Conservation (phyloP, 1,140 invertebrate genomes). For the Drosophila seguyi region DNA sequence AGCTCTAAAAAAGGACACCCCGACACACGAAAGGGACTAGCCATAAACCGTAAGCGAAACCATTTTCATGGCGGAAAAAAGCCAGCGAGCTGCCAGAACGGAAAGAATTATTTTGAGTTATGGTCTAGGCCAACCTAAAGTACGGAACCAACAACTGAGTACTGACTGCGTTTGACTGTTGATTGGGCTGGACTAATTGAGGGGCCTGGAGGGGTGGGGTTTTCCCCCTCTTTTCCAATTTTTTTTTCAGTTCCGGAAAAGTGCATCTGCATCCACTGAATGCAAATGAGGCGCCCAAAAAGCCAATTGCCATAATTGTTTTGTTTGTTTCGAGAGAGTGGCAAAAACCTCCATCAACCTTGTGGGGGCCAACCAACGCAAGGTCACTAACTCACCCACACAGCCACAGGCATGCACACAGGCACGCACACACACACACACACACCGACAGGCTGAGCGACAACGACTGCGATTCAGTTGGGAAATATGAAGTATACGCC, state of each 20-base stretch:
- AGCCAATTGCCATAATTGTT: slow-evolving; percentile 31
- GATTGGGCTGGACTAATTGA: slow-evolving; percentile 25
- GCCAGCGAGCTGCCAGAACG: neutral
- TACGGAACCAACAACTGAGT: neutral
- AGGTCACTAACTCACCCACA: slow-evolving; percentile 20
- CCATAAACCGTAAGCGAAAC: slow-evolving; percentile 19
- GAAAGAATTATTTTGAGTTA: slow-evolving; percentile 24
- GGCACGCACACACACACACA: neutral
- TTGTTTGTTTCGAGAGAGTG: slow-evolving; percentile 22
- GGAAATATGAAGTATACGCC: slow-evolving; percentile 50
- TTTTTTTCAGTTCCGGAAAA: neutral
- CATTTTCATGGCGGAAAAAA: slow-evolving; percentile 1
- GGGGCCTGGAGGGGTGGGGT: no score
- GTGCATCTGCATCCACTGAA: slow-evolving; percentile 17
- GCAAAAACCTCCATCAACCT: slow-evolving; percentile 32
- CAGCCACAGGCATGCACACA: neutral
- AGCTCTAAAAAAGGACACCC: slow-evolving; percentile 10
- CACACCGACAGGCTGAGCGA: slow-evolving; percentile 16
- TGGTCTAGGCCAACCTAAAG: slow-evolving; percentile 18
- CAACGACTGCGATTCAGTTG: slow-evolving; percentile 39
- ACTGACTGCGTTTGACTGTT: slow-evolving; percentile 11
- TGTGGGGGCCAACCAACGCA: slow-evolving; percentile 41
- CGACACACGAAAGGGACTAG: neutral
- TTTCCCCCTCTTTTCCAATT: no score
- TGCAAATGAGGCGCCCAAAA: slow-evolving; percentile 31